A percentile compares a stretch with the other conserved stretches of the same genome.
Conservation (phyloP, 92 coral and sea anemone species). For the Umimayanthus kanabou region DNA sequence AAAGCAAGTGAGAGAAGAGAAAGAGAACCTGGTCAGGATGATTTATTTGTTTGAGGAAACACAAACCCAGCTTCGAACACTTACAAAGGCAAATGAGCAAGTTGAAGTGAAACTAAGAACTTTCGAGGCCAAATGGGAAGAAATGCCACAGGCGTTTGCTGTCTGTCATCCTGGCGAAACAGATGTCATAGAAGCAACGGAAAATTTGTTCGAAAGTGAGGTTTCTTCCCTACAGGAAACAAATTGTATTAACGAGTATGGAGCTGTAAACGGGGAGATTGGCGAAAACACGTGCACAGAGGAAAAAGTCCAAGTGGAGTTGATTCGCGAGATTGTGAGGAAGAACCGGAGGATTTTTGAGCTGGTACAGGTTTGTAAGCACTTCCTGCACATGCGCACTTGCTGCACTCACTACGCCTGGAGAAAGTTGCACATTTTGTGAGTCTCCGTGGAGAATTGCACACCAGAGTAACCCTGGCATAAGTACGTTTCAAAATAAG, state of each 20-base stretch:
- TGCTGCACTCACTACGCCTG: slow-evolving; percentile 20
- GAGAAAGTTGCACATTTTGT: not conserved
- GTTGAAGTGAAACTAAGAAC: slow-evolving; percentile 33
- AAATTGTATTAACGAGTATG: not conserved
- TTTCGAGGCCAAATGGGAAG: slow-evolving; percentile 27
- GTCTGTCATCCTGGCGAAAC: not conserved
- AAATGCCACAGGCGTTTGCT: not conserved
- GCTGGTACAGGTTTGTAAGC: slow-evolving; percentile 78
- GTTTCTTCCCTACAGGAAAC: not conserved
- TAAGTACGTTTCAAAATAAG: too few species aligned
- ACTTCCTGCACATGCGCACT: slow-evolving; percentile 22
- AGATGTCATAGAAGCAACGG: not conserved
- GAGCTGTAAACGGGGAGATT: not conserved
- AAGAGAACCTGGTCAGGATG: slow-evolving; percentile 6
- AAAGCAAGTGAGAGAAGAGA: slow-evolving; percentile 5
- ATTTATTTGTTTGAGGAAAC: slow-evolving; percentile 23
- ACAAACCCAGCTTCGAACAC: slow-evolving; percentile 16
- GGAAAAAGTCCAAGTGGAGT: slow-evolving; percentile 17
- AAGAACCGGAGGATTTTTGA: slow-evolving; percentile 66
- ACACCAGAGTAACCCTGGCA: not conserved
- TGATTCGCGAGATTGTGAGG: slow-evolving; percentile 68
- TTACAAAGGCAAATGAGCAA: slow-evolving; percentile 20
- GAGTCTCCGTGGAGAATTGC: slow-evolving; percentile 1
- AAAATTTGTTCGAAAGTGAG: not conserved
- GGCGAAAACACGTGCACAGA: not conserved